Conservation (phyloP, 1,140 invertebrate genomes). For the Rhagoletis zephyria region DNA sequence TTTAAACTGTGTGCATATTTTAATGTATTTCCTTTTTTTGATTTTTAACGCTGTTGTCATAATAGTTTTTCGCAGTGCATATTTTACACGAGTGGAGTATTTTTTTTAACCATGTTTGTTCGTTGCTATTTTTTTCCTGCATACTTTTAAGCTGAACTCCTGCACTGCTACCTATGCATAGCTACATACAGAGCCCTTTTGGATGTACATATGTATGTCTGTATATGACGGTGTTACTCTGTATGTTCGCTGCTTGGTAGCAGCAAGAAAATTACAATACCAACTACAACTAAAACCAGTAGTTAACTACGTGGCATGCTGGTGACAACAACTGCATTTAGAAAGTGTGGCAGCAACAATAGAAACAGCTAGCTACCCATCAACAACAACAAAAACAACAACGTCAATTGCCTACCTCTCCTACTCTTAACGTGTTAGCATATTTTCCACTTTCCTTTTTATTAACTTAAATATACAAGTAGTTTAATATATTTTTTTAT, state of each 20-base stretch:
- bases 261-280: conserved; percentile 8
- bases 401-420: not conserved
- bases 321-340: not conserved
- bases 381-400: not conserved
- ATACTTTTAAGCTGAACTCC: not conserved
- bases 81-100: not conserved
- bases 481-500: conserved; percentile 29
- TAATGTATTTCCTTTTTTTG: conserved; percentile 9
- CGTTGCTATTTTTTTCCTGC: not conserved
- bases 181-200: not conserved
- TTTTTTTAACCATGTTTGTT: not conserved
- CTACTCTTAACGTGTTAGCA: not conserved
- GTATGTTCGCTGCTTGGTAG: not conserved
- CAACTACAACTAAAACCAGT: not conserved
- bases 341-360: not conserved
- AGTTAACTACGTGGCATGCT: not conserved
- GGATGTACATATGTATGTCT: not conserved
- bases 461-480: conserved; percentile 4
- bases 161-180: not conserved
- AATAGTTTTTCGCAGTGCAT: conserved; percentile 14
- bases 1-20: conserved; percentile 40
- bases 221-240: not conserved
- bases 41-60: conserved; percentile 13
- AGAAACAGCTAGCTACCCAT: not conserved
- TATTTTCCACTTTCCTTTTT: conserved; percentile 21